These are phyloP conservation scores for Pantherophis guttatus DNA, from an alignment of 2,113 vertebrate genomes.

Conservation along the genomic window DNA sequence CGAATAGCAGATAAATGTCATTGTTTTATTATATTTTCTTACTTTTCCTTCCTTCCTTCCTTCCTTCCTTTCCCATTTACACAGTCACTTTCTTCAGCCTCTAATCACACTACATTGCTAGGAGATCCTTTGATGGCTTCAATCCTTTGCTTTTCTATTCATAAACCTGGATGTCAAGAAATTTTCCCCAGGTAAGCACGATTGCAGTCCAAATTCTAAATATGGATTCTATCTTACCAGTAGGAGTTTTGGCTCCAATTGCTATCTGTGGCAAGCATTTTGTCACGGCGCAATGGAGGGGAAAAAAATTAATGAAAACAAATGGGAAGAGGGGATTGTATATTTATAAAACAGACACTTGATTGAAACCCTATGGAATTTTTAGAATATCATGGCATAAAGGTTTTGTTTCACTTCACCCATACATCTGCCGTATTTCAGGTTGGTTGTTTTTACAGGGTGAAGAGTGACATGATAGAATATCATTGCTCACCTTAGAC, in stretches of 20 bases:
- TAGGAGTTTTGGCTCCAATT: neutral
- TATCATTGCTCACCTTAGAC: conserved; percentile 53
- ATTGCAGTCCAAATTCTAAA: neutral
- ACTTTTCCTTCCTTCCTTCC: neutral
- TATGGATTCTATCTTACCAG: neutral
- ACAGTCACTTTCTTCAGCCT: neutral
- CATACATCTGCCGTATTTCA: conserved; percentile 45
- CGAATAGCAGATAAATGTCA: neutral
- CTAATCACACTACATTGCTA: neutral
- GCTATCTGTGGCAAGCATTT: neutral
- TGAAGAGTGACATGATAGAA: conserved; percentile 53
- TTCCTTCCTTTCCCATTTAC: neutral
- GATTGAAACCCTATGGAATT: conserved; percentile 31
- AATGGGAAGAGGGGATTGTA: neutral
- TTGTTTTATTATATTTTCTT: neutral
- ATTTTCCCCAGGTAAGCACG: neutral
- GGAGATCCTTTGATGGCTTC: neutral
- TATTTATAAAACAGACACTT: neutral
- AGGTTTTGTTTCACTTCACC: conserved; percentile 20
- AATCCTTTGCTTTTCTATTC: neutral
- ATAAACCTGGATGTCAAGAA: neutral
- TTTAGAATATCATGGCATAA: neutral
- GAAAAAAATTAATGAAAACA: neutral
- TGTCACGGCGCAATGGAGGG: neutral
- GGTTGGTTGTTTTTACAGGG: conserved; percentile 58